Evolutionary conservation across 2,797 vertebrate species (phyloP).

Genomic region (Spea hammondii): DNA sequence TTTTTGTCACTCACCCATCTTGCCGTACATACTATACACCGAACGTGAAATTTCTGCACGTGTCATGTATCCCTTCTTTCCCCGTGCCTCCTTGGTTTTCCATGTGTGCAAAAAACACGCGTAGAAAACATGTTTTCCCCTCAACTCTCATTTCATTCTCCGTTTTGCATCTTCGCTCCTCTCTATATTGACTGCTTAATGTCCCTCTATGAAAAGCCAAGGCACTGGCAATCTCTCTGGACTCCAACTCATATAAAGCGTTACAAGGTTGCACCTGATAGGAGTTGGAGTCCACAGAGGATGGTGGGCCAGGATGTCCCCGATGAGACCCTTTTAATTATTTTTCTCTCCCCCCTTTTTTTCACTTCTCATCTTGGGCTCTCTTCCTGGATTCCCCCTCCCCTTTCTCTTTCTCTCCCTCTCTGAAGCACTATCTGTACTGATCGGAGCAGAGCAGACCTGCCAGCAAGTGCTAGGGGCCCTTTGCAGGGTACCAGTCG

Average conservation of each 20-base stretch:
- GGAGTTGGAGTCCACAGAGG: background rate
- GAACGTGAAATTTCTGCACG: too few relatives aligned
- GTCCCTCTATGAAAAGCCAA: too few relatives aligned
- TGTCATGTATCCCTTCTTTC: too few relatives aligned
- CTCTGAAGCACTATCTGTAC: conserved; percentile 72
- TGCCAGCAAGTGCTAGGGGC: conserved; percentile 76
- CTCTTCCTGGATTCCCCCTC: conserved; percentile 42
- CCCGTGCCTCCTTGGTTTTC: too few relatives aligned
- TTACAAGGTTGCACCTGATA: background rate
- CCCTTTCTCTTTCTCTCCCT: conserved; percentile 49
- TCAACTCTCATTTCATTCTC: too few relatives aligned
- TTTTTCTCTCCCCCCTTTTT: conserved; percentile 42
- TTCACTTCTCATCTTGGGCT: conserved; percentile 57
- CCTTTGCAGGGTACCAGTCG: conserved; percentile 75
- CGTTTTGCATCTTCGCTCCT: too few relatives aligned
- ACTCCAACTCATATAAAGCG: background rate
- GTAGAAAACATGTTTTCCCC: too few relatives aligned
- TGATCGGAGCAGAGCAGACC: conserved; percentile 68
- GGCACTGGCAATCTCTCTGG: background rate
- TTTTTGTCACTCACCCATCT: too few relatives aligned
- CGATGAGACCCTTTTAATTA: conserved; percentile 12
- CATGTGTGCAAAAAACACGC: too few relatives aligned
- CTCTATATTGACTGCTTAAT: too few relatives aligned
- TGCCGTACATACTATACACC: too few relatives aligned
- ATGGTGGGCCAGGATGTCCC: background rate